Percentiles rank a stretch among this genome's conserved stretches.
These are phyloP conservation scores for Salminus brasiliensis DNA, from an alignment of 2,113 vertebrate species.

Conservation along the genomic window DNA sequence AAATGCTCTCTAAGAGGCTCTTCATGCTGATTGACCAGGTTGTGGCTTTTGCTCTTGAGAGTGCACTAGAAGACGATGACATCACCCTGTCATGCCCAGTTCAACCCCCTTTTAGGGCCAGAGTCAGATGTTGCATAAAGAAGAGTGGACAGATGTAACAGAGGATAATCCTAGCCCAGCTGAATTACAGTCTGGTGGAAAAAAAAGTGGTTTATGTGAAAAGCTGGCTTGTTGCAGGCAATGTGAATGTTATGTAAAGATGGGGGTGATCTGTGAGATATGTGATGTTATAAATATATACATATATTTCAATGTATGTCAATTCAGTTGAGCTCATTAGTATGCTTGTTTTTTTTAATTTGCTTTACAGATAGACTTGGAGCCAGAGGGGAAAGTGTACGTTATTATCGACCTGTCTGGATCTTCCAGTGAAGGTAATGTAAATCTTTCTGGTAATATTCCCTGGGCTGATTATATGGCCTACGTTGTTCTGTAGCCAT, in stretches of 20 bases:
- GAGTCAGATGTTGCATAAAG: conserved; percentile 15
- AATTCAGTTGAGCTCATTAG: conserved; percentile 13
- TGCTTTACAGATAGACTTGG: conserved; percentile 87
- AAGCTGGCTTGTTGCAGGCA: background rate
- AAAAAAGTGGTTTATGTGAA: background rate
- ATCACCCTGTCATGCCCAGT: background rate
- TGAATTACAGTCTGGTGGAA: conserved; percentile 3
- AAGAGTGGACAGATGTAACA: conserved; percentile 10
- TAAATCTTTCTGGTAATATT: background rate
- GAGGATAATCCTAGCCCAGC: background rate
- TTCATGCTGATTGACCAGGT: background rate
- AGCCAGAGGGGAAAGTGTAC: conserved; percentile 89
- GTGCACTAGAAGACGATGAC: background rate
- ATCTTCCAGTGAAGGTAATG: conserved; percentile 88
- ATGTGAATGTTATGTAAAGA: background rate
- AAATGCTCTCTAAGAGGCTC: background rate
- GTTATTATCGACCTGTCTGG: conserved; percentile 90
- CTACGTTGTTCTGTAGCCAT: background rate
- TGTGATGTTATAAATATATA: too few relatives aligned
- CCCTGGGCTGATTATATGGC: background rate
- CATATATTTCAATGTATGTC: conserved; percentile 7
- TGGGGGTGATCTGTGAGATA: background rate
- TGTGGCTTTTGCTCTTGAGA: background rate
- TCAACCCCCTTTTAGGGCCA: background rate
- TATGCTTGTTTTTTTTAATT: conserved; percentile 59